Percentiles rank a stretch among this genome's conserved stretches.
Evolutionary conservation across 2,113 vertebrate genomes (phyloP).

Genomic region (Otis tarda): DNA sequence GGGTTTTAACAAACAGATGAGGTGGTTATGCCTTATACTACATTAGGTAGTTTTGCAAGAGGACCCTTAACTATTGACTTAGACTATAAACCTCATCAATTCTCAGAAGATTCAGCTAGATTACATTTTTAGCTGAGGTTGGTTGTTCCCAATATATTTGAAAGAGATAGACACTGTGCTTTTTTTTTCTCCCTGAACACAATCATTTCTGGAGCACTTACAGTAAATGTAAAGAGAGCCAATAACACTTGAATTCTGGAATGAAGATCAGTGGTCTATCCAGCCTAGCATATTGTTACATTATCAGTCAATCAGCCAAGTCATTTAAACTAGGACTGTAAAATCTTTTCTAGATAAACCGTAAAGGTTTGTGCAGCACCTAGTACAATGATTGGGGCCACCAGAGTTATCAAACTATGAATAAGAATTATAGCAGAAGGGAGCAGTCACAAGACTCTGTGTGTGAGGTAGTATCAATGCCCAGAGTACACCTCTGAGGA

Average conservation of each 20-base stretch:
- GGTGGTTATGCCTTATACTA: neutral
- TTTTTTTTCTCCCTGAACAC: neutral
- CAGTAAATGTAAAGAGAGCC: conserved; percentile 35
- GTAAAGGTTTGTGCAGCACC: conserved; percentile 3
- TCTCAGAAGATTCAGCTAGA: neutral
- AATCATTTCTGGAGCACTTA: conserved; percentile 44
- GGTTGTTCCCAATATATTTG: neutral
- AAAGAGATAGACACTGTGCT: neutral
- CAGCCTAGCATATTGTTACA: neutral
- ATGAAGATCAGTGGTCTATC: neutral
- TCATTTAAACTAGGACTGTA: conserved; percentile 39
- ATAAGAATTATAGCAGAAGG: conserved; percentile 14
- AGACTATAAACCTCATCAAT: neutral
- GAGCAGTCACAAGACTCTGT: neutral
- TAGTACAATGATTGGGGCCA: neutral
- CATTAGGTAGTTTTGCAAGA: neutral
- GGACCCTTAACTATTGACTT: neutral
- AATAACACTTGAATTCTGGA: conserved; percentile 14
- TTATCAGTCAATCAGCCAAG: conserved; percentile 41
- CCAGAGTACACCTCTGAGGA: neutral
- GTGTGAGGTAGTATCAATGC: neutral
- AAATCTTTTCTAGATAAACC: conserved; percentile 41
- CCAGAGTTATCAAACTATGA: neutral
- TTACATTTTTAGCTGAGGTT: neutral
- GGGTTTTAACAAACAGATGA: neutral